These are phyloP conservation scores for Oxycera nigricornis DNA, from an alignment of 2,888 invertebrate species.

Conservation along the genomic window DNA sequence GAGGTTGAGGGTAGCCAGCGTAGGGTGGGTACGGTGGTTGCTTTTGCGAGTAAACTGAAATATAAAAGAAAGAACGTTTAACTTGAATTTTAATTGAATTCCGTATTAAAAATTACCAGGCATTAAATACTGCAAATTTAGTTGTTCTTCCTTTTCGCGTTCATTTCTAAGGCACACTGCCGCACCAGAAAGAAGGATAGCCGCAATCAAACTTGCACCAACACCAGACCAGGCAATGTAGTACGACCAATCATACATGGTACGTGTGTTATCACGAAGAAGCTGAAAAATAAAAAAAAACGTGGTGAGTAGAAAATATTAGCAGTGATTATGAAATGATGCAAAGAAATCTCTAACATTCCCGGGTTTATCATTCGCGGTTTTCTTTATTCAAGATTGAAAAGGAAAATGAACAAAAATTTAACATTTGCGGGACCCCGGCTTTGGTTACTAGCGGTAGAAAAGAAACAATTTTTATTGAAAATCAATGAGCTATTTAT, in stretches of 20 bases:
- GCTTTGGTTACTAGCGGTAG: too few species aligned
- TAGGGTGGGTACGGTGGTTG: conserved; percentile 83
- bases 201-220: conserved; percentile 87
- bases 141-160: conserved; percentile 91
- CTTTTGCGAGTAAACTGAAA: conserved; percentile 91
- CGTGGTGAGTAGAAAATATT: background rate
- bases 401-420: too few species aligned
- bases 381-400: too few species aligned
- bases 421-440: too few species aligned
- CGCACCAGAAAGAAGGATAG: conserved; percentile 91
- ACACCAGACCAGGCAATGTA: conserved; percentile 97
- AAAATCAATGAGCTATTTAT: too few species aligned
- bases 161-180: conserved; percentile 94
- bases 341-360: too few species aligned
- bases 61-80: conserved; percentile 47
- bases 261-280: conserved; percentile 83
- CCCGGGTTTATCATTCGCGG: too few species aligned
- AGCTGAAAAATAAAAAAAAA: conserved; percentile 66
- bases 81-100: background rate
- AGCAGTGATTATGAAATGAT: too few species aligned
- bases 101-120: conserved; percentile 67
- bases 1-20: conserved; percentile 83
- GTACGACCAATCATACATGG: conserved; percentile 96
- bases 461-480: too few species aligned
- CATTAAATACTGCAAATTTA: conserved; percentile 98